Base-by-base conservation (phyloP, 2,888 invertebrate species). In the Oscheius sp. region DNA sequence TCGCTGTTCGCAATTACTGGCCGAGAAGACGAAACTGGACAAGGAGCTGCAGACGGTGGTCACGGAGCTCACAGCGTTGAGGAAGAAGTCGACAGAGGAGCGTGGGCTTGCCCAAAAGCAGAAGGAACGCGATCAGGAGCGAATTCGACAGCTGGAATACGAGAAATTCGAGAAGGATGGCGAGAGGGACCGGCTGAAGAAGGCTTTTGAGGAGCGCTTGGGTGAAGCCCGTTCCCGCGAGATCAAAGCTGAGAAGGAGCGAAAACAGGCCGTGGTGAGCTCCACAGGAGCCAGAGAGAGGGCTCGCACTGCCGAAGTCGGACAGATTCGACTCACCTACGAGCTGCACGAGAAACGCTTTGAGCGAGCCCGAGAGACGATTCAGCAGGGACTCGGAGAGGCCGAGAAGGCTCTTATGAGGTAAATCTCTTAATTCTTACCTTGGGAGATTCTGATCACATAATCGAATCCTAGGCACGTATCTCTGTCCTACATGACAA, bases 11-110 rank as follows among this genome's bases (percentile, higher is more conserved):
- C 33, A 62, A 5, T 77, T 80, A 55, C 75, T 77, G 57, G 60
- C 75, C 1, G 77, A 79, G 58, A 51, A 77, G 42, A 77, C 75
- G n/a, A 81, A 84, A 1, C 42, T 78, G 10, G 84, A 84, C 11
- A 79, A 83, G 55, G 78, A 80, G 37, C 33, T 76, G 21, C 80
- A 83, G 63, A 33, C 62, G 9, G n/a, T 75, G 35, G 72, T 72
- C 47, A 80, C 77, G 57, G 82, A 84, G 35, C 50, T 80, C 37
- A 82, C 83, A 42, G 62, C 73, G 32, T 53, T 81, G 58, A 82
- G 81, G 74, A 84, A 84, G 77, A 81, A 82, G 77, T 63, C 74
- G 1, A 70, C 73, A 1, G 82, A 82, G 32, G 84, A 84, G 62
- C 70, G 79, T 37, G 50, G 66, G 2, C 79, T 78, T 75, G 55